A percentile compares a stretch with the other conserved stretches of the same genome.
Conservation (phyloP, 2,113 vertebrate species). For the Syngnathus floridae region DNA sequence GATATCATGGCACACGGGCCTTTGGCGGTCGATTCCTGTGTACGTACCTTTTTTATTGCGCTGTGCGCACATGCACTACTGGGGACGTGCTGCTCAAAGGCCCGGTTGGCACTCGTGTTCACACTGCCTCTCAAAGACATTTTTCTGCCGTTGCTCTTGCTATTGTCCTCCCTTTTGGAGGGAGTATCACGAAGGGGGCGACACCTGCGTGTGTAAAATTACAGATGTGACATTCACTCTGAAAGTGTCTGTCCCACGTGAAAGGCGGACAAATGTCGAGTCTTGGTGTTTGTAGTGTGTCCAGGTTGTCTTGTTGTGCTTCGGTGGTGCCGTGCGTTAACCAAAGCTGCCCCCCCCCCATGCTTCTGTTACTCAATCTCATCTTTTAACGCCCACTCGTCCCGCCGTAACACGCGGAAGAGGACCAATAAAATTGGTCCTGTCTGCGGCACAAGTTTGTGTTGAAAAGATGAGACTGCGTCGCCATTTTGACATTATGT, state of each 20-base stretch:
- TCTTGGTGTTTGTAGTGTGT: slow-evolving; percentile 11
- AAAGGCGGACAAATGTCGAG: slow-evolving; percentile 23
- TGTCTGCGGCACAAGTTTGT: slow-evolving; percentile 41
- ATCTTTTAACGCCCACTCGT: slow-evolving; percentile 8
- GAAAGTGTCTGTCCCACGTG: slow-evolving; percentile 15
- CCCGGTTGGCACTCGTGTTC: slow-evolving; percentile 13
- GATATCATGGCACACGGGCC: slow-evolving; percentile 56
- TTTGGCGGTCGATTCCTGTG: slow-evolving; percentile 59
- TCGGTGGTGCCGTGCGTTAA: not conserved
- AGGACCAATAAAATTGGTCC: slow-evolving; percentile 37
- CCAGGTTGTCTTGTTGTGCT: not conserved
- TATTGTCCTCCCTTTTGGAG: slow-evolving; percentile 48
- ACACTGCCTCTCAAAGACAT: slow-evolving; percentile 8
- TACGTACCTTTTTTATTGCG: slow-evolving; percentile 65
- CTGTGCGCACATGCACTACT: slow-evolving; percentile 77
- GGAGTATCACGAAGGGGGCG: slow-evolving; percentile 14
- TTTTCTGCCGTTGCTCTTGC: slow-evolving; percentile 61
- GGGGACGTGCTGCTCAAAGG: slow-evolving; percentile 55
- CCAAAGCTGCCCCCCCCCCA: not conserved
- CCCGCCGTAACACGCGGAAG: slow-evolving; percentile 58
- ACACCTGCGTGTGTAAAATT: slow-evolving; percentile 18
- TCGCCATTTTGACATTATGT: not conserved
- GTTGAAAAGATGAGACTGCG: not conserved
- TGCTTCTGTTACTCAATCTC: not conserved
- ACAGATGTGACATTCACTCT: slow-evolving; percentile 27